Evolutionary conservation across 2,113 vertebrate genomes (phyloP).

Genomic region (Apeltes quadracus): DNA sequence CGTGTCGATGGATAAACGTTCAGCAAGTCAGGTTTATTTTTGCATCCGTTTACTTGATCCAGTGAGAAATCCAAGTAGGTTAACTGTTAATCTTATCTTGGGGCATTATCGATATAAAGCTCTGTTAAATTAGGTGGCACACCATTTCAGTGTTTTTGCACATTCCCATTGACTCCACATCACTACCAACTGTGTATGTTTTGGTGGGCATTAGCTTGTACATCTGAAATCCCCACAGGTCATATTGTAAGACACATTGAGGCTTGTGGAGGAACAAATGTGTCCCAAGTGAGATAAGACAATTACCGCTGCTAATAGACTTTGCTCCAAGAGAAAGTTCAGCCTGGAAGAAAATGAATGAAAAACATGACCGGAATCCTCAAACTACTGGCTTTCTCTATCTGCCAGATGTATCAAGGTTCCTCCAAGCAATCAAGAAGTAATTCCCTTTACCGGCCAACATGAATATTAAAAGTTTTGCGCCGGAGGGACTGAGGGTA

Average conservation of each 20-base stretch:
- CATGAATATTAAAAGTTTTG: slow-evolving; percentile 78
- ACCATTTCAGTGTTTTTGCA: neutral
- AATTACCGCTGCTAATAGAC: slow-evolving; percentile 65
- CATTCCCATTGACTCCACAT: slow-evolving; percentile 3
- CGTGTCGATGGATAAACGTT: neutral
- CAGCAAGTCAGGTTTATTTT: neutral
- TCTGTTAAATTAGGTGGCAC: slow-evolving; percentile 5
- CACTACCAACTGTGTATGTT: slow-evolving; percentile 28
- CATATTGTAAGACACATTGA: slow-evolving; percentile 61
- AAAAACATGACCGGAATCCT: slow-evolving; percentile 66
- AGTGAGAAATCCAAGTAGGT: neutral
- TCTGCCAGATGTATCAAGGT: slow-evolving; percentile 77
- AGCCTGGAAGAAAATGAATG: slow-evolving; percentile 52
- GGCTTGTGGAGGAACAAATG: slow-evolving; percentile 63
- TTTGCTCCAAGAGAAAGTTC: slow-evolving; percentile 66
- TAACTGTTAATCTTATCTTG: neutral
- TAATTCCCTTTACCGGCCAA: slow-evolving; percentile 76
- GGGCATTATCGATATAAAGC: neutral
- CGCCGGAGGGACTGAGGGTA: slow-evolving; percentile 59
- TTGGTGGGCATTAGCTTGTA: slow-evolving; percentile 36
- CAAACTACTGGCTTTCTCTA: slow-evolving; percentile 61
- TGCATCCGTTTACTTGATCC: neutral
- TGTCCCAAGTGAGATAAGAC: slow-evolving; percentile 70
- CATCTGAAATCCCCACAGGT: slow-evolving; percentile 43
- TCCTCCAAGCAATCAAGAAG: slow-evolving; percentile 78